Evolutionary conservation across 92 coral and sea anemone genomes (phyloP).

Genomic region (Bergia sp.): DNA sequence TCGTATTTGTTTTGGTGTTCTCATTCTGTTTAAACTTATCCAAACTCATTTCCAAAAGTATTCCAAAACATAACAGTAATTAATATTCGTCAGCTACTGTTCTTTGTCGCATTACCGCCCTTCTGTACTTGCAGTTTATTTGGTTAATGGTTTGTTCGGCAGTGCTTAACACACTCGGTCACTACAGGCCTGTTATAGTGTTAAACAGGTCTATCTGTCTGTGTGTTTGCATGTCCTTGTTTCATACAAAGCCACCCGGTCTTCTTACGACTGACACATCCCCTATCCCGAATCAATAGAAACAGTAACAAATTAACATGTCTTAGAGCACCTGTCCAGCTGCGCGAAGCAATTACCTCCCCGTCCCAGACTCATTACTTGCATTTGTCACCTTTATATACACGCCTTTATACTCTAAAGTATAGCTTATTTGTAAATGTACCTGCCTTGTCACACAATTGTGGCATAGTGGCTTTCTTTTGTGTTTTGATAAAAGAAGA

Average conservation of each 20-base stretch:
- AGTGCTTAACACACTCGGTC: not conserved
- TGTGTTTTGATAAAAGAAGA: not conserved
- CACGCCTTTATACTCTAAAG: not conserved
- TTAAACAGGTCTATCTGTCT: not conserved
- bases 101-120: not conserved
- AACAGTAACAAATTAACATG: not conserved
- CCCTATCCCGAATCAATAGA: constrained; percentile 10
- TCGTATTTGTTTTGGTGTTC: not conserved
- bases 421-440: not conserved
- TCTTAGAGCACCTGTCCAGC: not conserved
- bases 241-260: not conserved
- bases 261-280: not conserved
- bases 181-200: not conserved
- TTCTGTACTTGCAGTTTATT: not conserved
- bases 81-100: not conserved
- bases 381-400: not conserved
- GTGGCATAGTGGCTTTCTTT: not conserved
- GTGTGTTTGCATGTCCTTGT: not conserved
- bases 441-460: not conserved
- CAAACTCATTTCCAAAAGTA: not conserved
- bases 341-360: not conserved
- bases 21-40: not conserved
- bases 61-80: not conserved
- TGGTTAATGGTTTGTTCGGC: constrained; percentile 8
- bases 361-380: not conserved